These are phyloP conservation scores for Hecatera dysodea DNA, from an alignment of 2,888 invertebrate genomes.

Conservation along the genomic window DNA sequence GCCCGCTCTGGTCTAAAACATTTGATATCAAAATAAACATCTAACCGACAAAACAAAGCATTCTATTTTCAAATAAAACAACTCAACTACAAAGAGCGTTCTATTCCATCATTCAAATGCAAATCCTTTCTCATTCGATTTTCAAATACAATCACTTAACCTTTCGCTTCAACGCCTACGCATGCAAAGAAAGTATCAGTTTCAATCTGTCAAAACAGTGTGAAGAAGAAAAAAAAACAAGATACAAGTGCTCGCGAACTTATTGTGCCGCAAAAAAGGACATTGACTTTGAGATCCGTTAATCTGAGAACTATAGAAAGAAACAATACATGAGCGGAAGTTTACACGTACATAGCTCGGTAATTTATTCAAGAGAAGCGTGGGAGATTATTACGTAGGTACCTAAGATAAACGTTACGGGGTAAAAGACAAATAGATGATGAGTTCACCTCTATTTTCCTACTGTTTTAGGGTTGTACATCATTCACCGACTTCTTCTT, in stretches of 20 bases:
- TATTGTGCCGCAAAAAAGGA: constrained; percentile 36
- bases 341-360: constrained; percentile 35
- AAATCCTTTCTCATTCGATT: constrained; percentile 46
- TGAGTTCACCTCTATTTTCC: constrained; percentile 42
- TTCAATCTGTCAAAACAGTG: constrained; percentile 49
- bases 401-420: constrained; percentile 18
- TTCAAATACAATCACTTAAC: constrained; percentile 56
- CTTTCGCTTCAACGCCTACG: constrained; percentile 40
- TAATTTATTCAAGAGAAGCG: constrained; percentile 54
- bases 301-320: constrained; percentile 36
- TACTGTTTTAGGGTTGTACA: constrained; percentile 9
- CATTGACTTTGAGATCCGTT: constrained; percentile 58
- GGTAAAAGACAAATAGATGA: constrained; percentile 31
- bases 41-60: neutral
- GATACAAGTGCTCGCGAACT: constrained; percentile 15
- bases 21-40: too few relatives aligned
- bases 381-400: constrained; percentile 51
- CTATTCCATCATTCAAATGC: constrained; percentile 7
- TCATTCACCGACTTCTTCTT: constrained; percentile 20
- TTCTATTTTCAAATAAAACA: constrained; percentile 8
- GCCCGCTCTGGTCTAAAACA: too few relatives aligned
- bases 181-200: constrained; percentile 49
- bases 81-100: neutral
- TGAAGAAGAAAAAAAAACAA: constrained; percentile 17
- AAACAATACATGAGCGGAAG: constrained; percentile 34